Base-by-base conservation (phyloP, 2,888 invertebrate genomes). In the Dasysyrphus albostriatus region DNA sequence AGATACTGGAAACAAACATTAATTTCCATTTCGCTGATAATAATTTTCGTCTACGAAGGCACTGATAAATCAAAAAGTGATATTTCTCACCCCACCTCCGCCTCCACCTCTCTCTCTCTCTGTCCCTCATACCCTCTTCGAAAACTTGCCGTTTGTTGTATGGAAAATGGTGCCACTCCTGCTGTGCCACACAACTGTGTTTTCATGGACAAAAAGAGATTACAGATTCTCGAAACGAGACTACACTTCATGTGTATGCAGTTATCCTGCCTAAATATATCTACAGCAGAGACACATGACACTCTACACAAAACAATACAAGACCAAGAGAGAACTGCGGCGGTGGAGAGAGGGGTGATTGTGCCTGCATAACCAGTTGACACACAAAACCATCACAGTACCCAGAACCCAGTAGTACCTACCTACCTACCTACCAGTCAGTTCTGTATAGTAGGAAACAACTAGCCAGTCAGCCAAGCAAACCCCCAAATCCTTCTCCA, bases 41-140 rank as follows among this genome's bases (percentile, higher is more conserved):
- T 83, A 88, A 88, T 88, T 88, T 88, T 88, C 83, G 88, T 88
- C 88, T 88, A 88, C 88, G 83, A 83, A 80, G 83, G 88, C 88
- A 88, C 79, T 88, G 88, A 88, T 88, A 88, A 88, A 88, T 88
- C 88, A 88, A 87, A 87, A 87, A 83, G 78, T 79, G 87, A 87
- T 87, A 87, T 79, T 82, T 65, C 63, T 70, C 83, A 82, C 75
- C 78, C 78, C 49, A 54, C 56, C 77, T 67, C 63, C 69, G 39
- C n/a, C 10, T 4, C 54, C 42, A 5, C 34, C 42, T 24, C 24
- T 24, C 24, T 24, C 24, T 24, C 24, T 24, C 24, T 24, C 24
- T 24, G 2, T 24, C 24, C 24, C 3, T 24, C 24, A 24, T 24
- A 9, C 42, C 51, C 29, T n/a, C 73, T 2, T n/a, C 42, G 0